Evolutionary conservation across 2,113 vertebrate genomes (phyloP).

Genomic region (human (Homo sapiens)): GRCh38 chr2:222157001-222157500

Average conservation of each 20-base stretch:
- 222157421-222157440: background rate
- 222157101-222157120: background rate
- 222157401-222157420: background rate
- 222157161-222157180: background rate
- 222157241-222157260: slow-evolving; percentile 46
- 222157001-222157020: background rate
- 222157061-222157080: background rate
- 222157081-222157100: background rate
- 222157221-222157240: background rate
- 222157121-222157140: background rate
- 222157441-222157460: slow-evolving; percentile 19
- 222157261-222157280: background rate
- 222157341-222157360: background rate
- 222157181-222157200: slow-evolving; percentile 2
- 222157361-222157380: background rate
- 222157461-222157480: background rate
- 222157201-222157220: slow-evolving; percentile 33
- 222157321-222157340: slow-evolving; percentile 20
- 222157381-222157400: slow-evolving; percentile 2
- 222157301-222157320: slow-evolving; percentile 16
- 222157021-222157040: background rate
- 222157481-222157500: slow-evolving; percentile 14
- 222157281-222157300: background rate
- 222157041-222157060: accelerated
- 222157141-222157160: background rate